phyloP scores from a whole-genome alignment of 2,113 vertebrate genomes.

The Dermatemys mawii region DNA sequence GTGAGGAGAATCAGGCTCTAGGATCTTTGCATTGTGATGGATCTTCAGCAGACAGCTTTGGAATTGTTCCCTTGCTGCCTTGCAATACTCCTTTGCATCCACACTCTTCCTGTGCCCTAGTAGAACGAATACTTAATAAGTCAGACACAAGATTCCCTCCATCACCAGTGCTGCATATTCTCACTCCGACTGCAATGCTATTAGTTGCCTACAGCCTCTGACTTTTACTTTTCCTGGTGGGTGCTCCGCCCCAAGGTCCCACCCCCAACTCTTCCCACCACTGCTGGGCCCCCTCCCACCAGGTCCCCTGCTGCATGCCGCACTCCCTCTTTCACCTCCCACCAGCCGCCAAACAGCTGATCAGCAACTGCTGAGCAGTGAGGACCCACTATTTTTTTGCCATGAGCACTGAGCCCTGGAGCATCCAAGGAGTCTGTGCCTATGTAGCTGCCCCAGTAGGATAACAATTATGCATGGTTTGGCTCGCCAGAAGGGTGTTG shows the following conservation, averaged over 20 bases:
- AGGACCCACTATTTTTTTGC: too few species aligned
- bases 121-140: rapidly evolving
- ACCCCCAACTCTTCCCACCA: too few species aligned
- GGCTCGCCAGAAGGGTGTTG: not conserved
- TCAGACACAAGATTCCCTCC: not conserved
- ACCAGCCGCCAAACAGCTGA: too few species aligned
- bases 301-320: rapidly evolving
- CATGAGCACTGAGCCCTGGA: too few species aligned
- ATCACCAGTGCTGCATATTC: not conserved
- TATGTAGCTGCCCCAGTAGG: not conserved
- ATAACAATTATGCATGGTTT: not conserved
- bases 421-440: too few species aligned
- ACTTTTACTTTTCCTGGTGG: too few species aligned
- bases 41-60: not conserved
- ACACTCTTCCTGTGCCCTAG: not conserved
- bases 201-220: not conserved
- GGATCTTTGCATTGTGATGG: rapidly evolving
- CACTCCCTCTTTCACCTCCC: too few species aligned
- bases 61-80: not conserved
- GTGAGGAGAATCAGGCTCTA: rapidly evolving
- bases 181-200: rapidly evolving
- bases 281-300: too few species aligned
- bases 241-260: too few species aligned
- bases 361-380: too few species aligned
- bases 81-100: rapidly evolving